Base-by-base conservation (phyloP, 2,888 invertebrate genomes). In the Melinaea marsaeus region DNA sequence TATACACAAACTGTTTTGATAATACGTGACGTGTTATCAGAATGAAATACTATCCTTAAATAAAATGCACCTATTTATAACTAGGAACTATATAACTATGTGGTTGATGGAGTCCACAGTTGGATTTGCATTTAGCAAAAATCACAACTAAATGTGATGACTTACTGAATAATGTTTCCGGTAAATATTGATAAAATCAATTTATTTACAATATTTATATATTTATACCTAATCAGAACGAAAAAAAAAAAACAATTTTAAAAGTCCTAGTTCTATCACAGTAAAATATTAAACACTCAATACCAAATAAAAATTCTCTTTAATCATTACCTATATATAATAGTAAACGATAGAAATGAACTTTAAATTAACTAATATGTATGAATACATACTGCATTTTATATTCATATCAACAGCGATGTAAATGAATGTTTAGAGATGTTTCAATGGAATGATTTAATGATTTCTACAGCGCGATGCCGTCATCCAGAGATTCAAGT, bases 251-350 rank as follows among this genome's bases (percentile, higher is more conserved):
- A 62, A 64, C 58, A 37, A 51, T 68, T 70, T 65, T 67, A 72
- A 65, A 73, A 86, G 79, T 82, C 82, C 87, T 88, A 89, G 82
- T 79, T 85, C 88, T 90, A 90, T 90, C 90, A 90, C 90, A 90
- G 90, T 84, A 85, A 85, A 86, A 86, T 85, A 86, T 85, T 81
- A 84, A 74, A 75, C 76, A 78, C 77, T 69, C 72, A 71, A 68
- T 63, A 66, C 61, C 60, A 63, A 65, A 58, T 55, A 64, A 67
- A 64, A 69, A 71, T 69, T 67, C 64, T 64, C 63, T 64, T 60
- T 46, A 62, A 65, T 60, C 57, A 67, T 55, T 62, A 65, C 22
- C 37, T 37, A 42, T 55, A 54, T 46, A 47, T 48, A 33, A 51
- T 42, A 32, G 3, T 22, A 34, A 58, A 51, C 46, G 34, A 65